A percentile compares a stretch with the other conserved stretches of the same genome.
phyloP scores from a whole-genome alignment of 2,797 vertebrate species.

The Enteromius viviparus region DNA sequence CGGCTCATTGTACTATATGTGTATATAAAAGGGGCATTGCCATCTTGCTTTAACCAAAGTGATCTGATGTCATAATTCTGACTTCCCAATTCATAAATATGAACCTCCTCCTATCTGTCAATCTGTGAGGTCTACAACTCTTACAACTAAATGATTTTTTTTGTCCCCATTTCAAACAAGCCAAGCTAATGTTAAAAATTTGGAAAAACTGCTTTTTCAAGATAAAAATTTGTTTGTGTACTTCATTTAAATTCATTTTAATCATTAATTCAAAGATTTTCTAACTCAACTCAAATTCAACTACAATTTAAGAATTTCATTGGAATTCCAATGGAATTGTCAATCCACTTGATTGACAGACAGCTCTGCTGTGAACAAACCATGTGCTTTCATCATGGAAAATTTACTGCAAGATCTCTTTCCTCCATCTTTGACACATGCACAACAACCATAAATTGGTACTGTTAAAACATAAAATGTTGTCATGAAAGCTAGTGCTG shows the following conservation, averaged over 20 bases:
- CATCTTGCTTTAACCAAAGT: too few species aligned
- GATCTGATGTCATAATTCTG: not conserved
- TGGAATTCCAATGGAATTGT: not conserved
- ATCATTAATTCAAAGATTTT: not conserved
- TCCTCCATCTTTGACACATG: not conserved
- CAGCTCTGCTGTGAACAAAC: not conserved
- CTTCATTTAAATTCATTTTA: not conserved
- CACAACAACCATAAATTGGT: not conserved
- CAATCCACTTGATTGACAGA: not conserved
- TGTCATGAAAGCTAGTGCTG: not conserved
- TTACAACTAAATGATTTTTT: too few species aligned
- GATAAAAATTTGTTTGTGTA: not conserved
- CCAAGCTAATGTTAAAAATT: not conserved
- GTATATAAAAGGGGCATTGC: not conserved
- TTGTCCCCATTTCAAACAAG: too few species aligned
- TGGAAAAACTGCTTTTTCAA: not conserved
- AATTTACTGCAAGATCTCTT: not conserved
- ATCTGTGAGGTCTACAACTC: too few species aligned
- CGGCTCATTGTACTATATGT: too few species aligned
- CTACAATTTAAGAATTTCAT: not conserved
- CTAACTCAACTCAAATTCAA: not conserved
- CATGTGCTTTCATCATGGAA: not conserved
- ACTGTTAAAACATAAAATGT: constrained; percentile 17
- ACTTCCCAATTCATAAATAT: not conserved
- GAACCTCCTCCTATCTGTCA: too few species aligned